phyloP scores from a whole-genome alignment of 1,140 invertebrate species.

The Drosophila kikkawai region DNA sequence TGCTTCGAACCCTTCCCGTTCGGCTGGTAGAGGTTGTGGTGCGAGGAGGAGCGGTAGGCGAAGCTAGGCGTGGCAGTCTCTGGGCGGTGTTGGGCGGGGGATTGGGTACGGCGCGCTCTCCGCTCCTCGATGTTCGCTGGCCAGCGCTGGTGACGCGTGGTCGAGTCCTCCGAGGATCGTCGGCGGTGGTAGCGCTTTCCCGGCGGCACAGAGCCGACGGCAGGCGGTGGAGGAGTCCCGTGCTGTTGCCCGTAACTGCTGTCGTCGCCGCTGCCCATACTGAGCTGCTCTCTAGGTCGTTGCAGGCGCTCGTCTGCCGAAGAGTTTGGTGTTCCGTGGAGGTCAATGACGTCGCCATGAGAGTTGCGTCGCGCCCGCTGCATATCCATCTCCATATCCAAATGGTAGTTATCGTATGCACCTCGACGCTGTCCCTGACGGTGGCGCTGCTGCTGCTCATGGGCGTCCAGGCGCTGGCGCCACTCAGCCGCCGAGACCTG shows the following conservation, averaged over 20 bases:
- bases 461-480: constrained; percentile 71
- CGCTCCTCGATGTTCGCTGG: constrained; percentile 82
- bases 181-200: constrained; percentile 76
- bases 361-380: constrained; percentile 60
- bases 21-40: constrained; percentile 86
- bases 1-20: constrained; percentile 54
- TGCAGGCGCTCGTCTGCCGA: constrained; percentile 71
- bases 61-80: constrained; percentile 64
- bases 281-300: constrained; percentile 34
- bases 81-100: constrained; percentile 75
- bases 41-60: constrained; percentile 85
- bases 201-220: constrained; percentile 20
- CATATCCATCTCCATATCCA: constrained; percentile 65
- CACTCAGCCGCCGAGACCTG: constrained; percentile 81
- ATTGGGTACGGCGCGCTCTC: constrained; percentile 78
- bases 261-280: constrained; percentile 66
- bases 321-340: constrained; percentile 68
- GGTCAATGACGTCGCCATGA: constrained; percentile 67
- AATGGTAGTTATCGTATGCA: constrained; percentile 65
- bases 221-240: constrained; percentile 6
- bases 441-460: constrained; percentile 73
- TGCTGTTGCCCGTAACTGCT: constrained; percentile 66
- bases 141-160: constrained; percentile 74
- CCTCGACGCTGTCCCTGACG: constrained; percentile 47
- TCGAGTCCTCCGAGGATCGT: constrained; percentile 78